Evolutionary conservation across 1,140 invertebrate species (phyloP).

Genomic region (Anthonomus grandis): DNA sequence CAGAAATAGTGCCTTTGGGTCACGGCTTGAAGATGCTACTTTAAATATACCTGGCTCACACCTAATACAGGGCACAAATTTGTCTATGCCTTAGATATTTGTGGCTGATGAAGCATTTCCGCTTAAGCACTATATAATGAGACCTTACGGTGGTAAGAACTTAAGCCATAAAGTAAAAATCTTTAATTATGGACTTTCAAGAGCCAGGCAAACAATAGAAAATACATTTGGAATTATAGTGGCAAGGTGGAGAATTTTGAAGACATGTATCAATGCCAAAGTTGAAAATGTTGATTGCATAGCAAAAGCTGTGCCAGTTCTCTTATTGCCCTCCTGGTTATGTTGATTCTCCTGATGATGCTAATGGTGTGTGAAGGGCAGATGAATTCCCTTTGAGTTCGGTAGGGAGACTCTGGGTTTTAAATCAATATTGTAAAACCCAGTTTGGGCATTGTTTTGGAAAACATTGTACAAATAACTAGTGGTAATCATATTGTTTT

Average conservation of each 20-base stretch:
- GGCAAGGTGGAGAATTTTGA: no score
- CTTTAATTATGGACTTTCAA: slow-evolving; percentile 25
- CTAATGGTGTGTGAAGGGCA: slow-evolving; percentile 8
- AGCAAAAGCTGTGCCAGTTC: no score
- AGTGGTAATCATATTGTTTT: no score
- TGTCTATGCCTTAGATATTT: slow-evolving; percentile 23
- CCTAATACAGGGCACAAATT: slow-evolving; percentile 7
- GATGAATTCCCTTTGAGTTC: slow-evolving; percentile 3
- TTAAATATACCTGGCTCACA: slow-evolving; percentile 8
- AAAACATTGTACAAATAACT: no score
- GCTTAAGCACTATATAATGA: slow-evolving; percentile 26
- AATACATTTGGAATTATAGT: slow-evolving; percentile 7
- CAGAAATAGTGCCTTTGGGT: slow-evolving; percentile 16
- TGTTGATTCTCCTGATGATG: slow-evolving; percentile 3
- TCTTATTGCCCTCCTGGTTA: slow-evolving; percentile 19
- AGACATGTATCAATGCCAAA: background rate
- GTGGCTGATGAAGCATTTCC: slow-evolving; percentile 31
- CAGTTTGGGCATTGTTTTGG: no score
- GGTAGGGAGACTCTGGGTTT: slow-evolving; percentile 5
- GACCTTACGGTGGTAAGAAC: slow-evolving; percentile 18
- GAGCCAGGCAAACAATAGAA: slow-evolving; percentile 12
- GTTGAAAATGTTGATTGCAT: background rate
- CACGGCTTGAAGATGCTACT: background rate
- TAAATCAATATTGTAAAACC: no score
- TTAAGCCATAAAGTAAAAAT: slow-evolving; percentile 10